Base-by-base conservation (phyloP, 2,113 vertebrate genomes). In the Harpagus bidentatus region DNA sequence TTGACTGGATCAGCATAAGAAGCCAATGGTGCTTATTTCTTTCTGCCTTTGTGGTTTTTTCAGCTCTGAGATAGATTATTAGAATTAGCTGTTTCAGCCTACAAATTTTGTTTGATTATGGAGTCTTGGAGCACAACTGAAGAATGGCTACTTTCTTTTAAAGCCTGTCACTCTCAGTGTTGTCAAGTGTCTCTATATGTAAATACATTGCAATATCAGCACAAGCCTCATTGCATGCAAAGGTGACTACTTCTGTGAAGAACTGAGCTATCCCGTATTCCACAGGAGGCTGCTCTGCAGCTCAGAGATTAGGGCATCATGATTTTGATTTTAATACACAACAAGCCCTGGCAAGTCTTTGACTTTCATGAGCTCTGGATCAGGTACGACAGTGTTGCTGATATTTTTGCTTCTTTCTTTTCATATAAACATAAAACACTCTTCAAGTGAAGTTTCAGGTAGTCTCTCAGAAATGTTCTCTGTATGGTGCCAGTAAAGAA, bases 401-500 rank as follows among this genome's bases (percentile, higher is more conserved):
- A 22, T 36, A 21, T 1, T 82, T 88, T 89, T 90, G 14, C 32
- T 80, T 55, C 28, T 87, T 88, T 79, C 20, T 80, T 66, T 90
- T 55, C 1, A 1, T 80, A 6, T 31, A 34, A 53, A 85, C 48
- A 47, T 71, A 43, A 86, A 95, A 28, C 26, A 25, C 29, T 63
- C 86, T 87, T 85, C 62, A 77, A 50, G 26, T 67, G 79, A 93
- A 82, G 29, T 70, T 66, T 93, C 56, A 58, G 25, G 25, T 43
- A 72, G 47, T 86, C 5, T 94, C 80, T 95, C 71, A 90, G 91
- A 94, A 95, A 29, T 65, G n/a, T 79, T 92, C 77, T 93, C 67
- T 58, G 2, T 29, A 11, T 47, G 2, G 0, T 72, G 26, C 55
- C 55, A 88, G 69, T 86, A 90, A 91, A 95, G 85, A 95, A 69